Percentiles rank a stretch among this genome's conserved stretches.
These are phyloP conservation scores for Pelecanoides urinatrix DNA, from an alignment of 2,113 vertebrate species.

Conservation along the genomic window DNA sequence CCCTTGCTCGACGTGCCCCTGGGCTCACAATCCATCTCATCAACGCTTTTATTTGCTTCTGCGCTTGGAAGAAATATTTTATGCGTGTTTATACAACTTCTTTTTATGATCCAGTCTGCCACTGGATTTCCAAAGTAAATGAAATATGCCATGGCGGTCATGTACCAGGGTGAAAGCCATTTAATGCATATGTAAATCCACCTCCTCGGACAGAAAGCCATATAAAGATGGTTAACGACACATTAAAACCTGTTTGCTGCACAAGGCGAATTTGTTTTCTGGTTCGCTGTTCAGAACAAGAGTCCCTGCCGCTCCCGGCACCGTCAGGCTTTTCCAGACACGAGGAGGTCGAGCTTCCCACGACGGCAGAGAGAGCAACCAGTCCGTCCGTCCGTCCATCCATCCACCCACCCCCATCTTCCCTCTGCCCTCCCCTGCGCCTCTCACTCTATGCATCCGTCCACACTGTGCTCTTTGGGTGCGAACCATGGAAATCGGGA, in stretches of 20 bases:
- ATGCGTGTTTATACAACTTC: neutral
- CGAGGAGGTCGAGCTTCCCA: neutral
- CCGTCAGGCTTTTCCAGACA: neutral
- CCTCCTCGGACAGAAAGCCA: neutral
- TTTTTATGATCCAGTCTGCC: neutral
- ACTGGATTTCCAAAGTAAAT: neutral
- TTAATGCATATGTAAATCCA: neutral
- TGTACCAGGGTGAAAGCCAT: neutral
- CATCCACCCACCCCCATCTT: too few relatives aligned
- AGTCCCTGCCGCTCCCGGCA: neutral
- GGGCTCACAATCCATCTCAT: neutral
- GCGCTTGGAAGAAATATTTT: neutral
- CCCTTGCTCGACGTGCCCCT: neutral
- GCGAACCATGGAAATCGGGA: neutral
- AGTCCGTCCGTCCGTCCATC: neutral
- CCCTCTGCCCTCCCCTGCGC: neutral
- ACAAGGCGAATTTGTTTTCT: neutral
- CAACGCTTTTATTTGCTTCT: neutral
- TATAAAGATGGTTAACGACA: neutral
- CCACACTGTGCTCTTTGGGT: accelerated
- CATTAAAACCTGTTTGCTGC: neutral
- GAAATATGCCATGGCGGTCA: neutral
- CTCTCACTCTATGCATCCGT: neutral
- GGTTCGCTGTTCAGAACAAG: neutral
- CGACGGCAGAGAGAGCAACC: accelerated